These are phyloP conservation scores for Manis javanica DNA, from an alignment of 2,797 vertebrate species.

Conservation along the genomic window DNA sequence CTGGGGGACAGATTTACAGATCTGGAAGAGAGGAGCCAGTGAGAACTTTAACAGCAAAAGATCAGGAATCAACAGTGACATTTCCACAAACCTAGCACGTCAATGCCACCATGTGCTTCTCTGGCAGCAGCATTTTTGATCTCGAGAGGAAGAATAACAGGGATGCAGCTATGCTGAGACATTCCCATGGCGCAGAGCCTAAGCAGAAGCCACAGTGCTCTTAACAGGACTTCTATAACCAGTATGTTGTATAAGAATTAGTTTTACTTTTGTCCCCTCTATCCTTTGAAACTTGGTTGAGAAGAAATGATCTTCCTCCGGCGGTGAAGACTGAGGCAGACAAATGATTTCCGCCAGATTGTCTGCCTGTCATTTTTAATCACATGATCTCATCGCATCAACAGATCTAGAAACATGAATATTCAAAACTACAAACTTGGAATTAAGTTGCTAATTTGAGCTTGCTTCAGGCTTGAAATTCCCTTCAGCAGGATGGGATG, in stretches of 20 bases:
- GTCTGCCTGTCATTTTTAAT: not conserved
- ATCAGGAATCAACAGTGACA: not conserved
- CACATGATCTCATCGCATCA: not conserved
- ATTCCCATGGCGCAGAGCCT: not conserved
- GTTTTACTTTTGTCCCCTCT: not conserved
- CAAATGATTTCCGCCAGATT: not conserved
- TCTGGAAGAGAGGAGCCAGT: not conserved
- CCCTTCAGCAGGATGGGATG: not conserved
- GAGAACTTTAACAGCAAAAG: not conserved
- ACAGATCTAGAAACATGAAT: not conserved
- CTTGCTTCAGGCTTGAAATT: constrained; percentile 10
- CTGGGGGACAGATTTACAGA: not conserved
- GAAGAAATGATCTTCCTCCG: not conserved
- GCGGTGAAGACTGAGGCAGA: not conserved
- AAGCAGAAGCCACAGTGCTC: not conserved
- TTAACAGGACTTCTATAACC: not conserved
- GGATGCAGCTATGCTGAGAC: not conserved
- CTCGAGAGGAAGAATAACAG: not conserved
- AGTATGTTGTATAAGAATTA: not conserved
- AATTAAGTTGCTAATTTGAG: not conserved
- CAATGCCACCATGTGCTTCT: not conserved
- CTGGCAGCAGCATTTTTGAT: not conserved
- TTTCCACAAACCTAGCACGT: not conserved
- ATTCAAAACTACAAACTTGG: not conserved
- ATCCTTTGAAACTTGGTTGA: not conserved